phyloP scores from a whole-genome alignment of 2,888 invertebrate genomes.

The Rhagium mordax region DNA sequence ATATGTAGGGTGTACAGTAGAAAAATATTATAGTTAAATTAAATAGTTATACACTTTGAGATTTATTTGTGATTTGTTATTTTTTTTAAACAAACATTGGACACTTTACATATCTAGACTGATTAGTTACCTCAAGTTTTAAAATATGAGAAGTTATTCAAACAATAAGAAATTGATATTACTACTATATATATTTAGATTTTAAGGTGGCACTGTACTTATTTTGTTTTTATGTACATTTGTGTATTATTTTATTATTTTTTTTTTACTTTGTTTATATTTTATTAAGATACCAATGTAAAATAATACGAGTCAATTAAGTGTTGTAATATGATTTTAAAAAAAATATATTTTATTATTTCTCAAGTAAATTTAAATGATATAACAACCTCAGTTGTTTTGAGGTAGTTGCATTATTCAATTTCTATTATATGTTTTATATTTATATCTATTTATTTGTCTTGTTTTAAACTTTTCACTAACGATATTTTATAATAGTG shows the following conservation, averaged over 20 bases:
- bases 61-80: constrained; percentile 29
- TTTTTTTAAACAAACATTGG: constrained; percentile 35
- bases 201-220: constrained; percentile 63
- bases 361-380: constrained; percentile 39
- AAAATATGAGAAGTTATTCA: constrained; percentile 46
- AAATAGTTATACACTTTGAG: constrained; percentile 27
- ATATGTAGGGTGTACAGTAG: constrained; percentile 44
- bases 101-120: constrained; percentile 56
- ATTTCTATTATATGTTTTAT: constrained; percentile 57
- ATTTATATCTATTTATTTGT: constrained; percentile 60
- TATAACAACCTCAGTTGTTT: constrained; percentile 34
- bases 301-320: constrained; percentile 63
- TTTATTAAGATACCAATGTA: constrained; percentile 55
- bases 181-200: constrained; percentile 46
- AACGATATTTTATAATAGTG: constrained; percentile 56
- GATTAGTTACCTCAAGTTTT: constrained; percentile 64
- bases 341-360: constrained; percentile 48
- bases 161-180: constrained; percentile 48
- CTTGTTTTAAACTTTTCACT: constrained; percentile 56
- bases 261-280: constrained; percentile 47
- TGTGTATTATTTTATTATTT: constrained; percentile 53
- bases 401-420: constrained; percentile 35
- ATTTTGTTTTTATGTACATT: constrained; percentile 57
- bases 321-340: constrained; percentile 57
- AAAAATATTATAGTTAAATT: constrained; percentile 24